Evolutionary conservation across 1,140 invertebrate species (phyloP), one percentile per base, ranked within the genome.

Genomic region (Telenomus remus): DNA sequence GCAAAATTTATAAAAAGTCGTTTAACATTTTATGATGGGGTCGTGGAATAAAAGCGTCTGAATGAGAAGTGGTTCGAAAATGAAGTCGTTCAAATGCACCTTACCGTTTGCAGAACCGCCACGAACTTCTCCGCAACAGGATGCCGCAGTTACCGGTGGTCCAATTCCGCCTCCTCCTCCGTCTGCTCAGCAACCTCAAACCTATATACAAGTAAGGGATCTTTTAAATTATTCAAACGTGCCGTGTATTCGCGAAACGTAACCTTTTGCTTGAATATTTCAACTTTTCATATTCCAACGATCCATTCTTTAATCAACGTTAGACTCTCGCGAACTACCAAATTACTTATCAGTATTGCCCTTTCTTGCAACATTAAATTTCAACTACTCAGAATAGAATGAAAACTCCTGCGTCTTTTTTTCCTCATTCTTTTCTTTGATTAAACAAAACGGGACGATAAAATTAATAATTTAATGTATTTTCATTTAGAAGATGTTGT

Each of bases 111-210:
- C 63, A 94, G 93, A 94, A 89, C 91, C 92, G 77, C 92, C 93
- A 75, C 89, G 90, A 84, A 93, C 92, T 61, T 93, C 92, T 60
- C 90, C 92, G 34, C 92, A 92, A 80, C 92, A 93, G 86, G 92
- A 93, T 84, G 89, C 89, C 80, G 88, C 89, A 77, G 86, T 89
- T 79, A 89, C 87, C 48, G 89, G 84, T 43, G 85, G 85, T 56
- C 82, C 85, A 51, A 78, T 84, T 76, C 80, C 82, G 27, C 82
- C 85, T 11, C 80, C 85, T 46, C 85, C 86, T 56, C 81, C 85
- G 1, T 85, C 83, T 46, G 82, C 80, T 44, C 83, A 85, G 16
- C 85, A 87, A 35, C 84, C 85, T 37, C 84, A 86, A 75, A 78
- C 83, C 15, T 86, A 87, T 48, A 82, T 87, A 66, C 86, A 87